These are phyloP conservation scores for Dryadula phaetusa DNA, from an alignment of 2,888 invertebrate species.

Conservation along the genomic window DNA sequence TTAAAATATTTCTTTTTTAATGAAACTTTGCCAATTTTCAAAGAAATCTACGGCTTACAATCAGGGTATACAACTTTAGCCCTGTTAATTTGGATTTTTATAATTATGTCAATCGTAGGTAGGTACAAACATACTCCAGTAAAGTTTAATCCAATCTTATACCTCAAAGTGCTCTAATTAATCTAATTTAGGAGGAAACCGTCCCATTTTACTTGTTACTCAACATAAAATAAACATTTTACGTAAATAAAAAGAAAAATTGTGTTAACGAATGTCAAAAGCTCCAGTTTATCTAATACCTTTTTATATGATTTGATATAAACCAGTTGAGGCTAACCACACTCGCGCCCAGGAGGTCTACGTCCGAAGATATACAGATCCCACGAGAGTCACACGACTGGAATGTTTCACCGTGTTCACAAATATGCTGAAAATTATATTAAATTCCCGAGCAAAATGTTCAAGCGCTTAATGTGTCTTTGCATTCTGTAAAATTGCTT, in stretches of 20 bases:
- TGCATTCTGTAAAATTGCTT: not conserved
- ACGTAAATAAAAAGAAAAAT: not conserved
- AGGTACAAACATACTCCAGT: not conserved
- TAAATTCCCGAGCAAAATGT: constrained; percentile 23
- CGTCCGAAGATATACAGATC: constrained; percentile 42
- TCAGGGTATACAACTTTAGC: no score
- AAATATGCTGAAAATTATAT: constrained; percentile 34
- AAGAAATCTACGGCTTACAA: no score
- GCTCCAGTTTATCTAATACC: not conserved
- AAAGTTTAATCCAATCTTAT: not conserved
- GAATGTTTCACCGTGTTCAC: constrained; percentile 40
- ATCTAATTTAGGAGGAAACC: not conserved
- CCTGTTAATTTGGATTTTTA: no score
- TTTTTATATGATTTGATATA: not conserved
- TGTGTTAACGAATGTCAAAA: not conserved
- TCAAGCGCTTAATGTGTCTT: not conserved
- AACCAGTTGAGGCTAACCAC: constrained; percentile 22
- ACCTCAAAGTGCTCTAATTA: not conserved
- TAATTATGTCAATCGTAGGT: not conserved
- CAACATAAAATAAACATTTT: not conserved
- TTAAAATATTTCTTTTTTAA: no score
- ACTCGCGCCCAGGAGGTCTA: constrained; percentile 38
- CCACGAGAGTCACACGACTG: constrained; percentile 33
- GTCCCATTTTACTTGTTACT: not conserved
- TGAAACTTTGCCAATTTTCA: no score